Conservation (phyloP, 2,113 vertebrate species). For the Ondatra zibethicus region DNA sequence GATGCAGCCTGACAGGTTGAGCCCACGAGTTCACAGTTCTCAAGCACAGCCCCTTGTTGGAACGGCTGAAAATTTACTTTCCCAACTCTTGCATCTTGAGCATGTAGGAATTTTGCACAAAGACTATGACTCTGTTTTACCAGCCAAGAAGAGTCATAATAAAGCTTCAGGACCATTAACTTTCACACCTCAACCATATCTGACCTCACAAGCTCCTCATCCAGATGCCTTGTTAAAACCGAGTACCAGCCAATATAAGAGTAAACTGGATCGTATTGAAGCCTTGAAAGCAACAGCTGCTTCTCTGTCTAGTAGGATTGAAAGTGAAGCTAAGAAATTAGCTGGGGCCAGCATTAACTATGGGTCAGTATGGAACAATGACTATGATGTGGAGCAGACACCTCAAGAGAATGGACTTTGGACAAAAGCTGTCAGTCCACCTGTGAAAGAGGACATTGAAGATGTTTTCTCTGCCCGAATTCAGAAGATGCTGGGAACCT, state of each 20-base stretch:
- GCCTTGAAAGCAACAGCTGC: constrained; percentile 95
- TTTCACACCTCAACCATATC: constrained; percentile 79
- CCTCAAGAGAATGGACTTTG: constrained; percentile 83
- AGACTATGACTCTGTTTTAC: constrained; percentile 83
- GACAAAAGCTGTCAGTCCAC: constrained; percentile 88
- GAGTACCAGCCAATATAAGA: constrained; percentile 84
- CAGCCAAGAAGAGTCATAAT: constrained; percentile 78
- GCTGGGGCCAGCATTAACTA: constrained; percentile 90
- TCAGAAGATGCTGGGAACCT: constrained; percentile 89
- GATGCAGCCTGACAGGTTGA: constrained; percentile 88
- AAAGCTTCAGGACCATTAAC: constrained; percentile 70
- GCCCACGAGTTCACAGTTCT: constrained; percentile 81
- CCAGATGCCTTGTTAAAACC: constrained; percentile 82
- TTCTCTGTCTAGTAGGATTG: constrained; percentile 95
- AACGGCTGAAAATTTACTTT: constrained; percentile 86
- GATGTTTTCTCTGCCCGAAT: constrained; percentile 87
- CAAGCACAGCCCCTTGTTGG: constrained; percentile 75
- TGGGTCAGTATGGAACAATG: constrained; percentile 84
- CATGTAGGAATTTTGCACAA: constrained; percentile 85
- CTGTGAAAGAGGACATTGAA: constrained; percentile 88
- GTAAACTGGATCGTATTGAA: constrained; percentile 92
- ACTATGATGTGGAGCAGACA: constrained; percentile 76
- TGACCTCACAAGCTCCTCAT: constrained; percentile 80
- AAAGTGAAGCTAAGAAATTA: constrained; percentile 94
- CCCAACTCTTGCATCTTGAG: constrained; percentile 89